Conservation (phyloP, 2,113 vertebrate genomes). For the Otus sunia region DNA sequence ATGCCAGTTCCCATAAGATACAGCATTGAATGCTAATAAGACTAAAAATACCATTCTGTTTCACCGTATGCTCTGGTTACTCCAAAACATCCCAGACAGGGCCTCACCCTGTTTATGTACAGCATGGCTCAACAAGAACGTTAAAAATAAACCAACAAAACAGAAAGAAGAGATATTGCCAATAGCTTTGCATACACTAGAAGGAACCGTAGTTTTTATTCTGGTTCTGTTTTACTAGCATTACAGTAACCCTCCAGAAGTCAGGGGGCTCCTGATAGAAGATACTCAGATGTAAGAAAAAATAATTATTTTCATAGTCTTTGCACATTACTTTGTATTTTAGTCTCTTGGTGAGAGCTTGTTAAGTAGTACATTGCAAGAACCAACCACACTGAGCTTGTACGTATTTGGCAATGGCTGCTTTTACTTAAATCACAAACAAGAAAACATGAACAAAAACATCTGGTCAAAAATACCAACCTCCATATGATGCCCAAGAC, state of each 20-base stretch:
- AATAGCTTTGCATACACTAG: background rate
- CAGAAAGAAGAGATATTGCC: background rate
- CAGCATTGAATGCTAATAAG: background rate
- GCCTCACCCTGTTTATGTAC: background rate
- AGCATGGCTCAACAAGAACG: background rate
- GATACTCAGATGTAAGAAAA: background rate
- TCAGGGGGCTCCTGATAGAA: background rate
- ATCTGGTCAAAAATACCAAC: background rate
- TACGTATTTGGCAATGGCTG: background rate
- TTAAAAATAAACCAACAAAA: background rate
- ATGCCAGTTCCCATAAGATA: accelerated
- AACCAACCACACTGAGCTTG: background rate
- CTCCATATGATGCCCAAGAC: accelerated
- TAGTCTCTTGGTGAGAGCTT: background rate
- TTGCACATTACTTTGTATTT: background rate
- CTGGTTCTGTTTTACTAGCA: background rate
- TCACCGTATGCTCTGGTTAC: background rate
- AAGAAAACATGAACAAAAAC: background rate
- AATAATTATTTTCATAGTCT: background rate
- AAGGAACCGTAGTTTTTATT: background rate
- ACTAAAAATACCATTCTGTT: background rate
- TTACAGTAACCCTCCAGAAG: background rate
- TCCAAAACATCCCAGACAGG: background rate
- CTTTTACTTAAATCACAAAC: background rate
- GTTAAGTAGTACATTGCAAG: background rate